These are phyloP conservation scores for Fregata magnificens DNA, from an alignment of 2,113 vertebrate species.

Conservation along the genomic window DNA sequence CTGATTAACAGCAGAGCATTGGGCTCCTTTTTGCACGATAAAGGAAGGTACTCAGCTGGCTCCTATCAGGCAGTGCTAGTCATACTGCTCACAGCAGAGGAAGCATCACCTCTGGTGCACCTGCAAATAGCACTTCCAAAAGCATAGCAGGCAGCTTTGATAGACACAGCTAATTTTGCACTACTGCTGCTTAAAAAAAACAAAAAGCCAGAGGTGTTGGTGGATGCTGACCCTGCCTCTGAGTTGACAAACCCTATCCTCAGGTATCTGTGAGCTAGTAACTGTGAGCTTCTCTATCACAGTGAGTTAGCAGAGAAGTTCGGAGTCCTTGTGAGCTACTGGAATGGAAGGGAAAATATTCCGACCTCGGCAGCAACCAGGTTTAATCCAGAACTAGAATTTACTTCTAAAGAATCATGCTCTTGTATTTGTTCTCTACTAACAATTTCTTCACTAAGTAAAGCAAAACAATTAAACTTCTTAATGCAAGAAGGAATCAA, in stretches of 20 bases:
- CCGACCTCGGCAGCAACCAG: not conserved
- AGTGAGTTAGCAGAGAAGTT: not conserved
- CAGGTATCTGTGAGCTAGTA: not conserved
- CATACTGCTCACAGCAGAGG: not conserved
- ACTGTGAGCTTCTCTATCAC: not conserved
- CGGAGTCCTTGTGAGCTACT: not conserved
- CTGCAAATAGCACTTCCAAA: not conserved
- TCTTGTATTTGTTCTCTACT: not conserved
- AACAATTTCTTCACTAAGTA: not conserved
- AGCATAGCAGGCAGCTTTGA: not conserved
- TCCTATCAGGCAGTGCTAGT: not conserved
- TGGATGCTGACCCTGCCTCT: not conserved
- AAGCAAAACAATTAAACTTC: not conserved
- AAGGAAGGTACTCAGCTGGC: not conserved
- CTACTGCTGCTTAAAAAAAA: not conserved
- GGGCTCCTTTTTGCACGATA: not conserved
- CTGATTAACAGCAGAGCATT: fast-evolving
- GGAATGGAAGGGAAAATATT: not conserved
- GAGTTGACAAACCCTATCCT: not conserved
- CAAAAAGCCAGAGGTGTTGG: not conserved
- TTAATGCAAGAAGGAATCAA: not conserved
- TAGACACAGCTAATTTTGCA: not conserved
- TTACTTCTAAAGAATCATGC: not conserved
- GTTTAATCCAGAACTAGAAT: not conserved
- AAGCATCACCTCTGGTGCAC: not conserved